These are phyloP conservation scores for Dasyornis broadbenti DNA, from an alignment of 2,113 vertebrate genomes.

Conservation along the genomic window DNA sequence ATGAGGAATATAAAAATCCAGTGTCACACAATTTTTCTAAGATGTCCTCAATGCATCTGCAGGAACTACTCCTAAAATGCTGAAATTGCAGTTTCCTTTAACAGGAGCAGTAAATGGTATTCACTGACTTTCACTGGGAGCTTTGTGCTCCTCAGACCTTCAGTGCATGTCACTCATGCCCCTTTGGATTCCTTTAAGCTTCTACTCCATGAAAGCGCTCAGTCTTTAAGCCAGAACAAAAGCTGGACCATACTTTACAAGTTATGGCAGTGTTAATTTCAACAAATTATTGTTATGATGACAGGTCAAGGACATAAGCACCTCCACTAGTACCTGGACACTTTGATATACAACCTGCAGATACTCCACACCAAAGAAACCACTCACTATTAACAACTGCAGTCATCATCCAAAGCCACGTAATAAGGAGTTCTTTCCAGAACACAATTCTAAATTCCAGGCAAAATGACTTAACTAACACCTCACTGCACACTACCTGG, in stretches of 20 bases:
- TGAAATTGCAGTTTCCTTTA: neutral
- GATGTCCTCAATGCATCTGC: neutral
- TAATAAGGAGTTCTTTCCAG: rapidly evolving
- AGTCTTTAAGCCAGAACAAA: neutral
- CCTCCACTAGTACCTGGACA: neutral
- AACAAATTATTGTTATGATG: neutral
- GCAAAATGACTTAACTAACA: neutral
- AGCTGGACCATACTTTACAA: neutral
- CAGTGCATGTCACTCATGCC: neutral
- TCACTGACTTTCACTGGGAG: neutral
- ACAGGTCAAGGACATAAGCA: neutral
- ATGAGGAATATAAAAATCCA: neutral
- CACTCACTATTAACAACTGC: neutral
- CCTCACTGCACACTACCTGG: neutral
- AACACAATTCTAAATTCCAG: neutral
- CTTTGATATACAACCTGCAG: neutral
- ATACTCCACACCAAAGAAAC: neutral
- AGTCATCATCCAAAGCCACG: neutral
- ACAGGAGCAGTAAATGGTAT: neutral
- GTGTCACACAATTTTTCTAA: neutral
- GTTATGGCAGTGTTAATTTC: neutral
- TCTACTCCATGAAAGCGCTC: neutral
- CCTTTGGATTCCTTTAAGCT: neutral
- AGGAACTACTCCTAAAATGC: neutral
- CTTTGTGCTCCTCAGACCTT: neutral